phyloP scores from a whole-genome alignment of 1,140 invertebrate species.

The Drosophila gunungcola region DNA sequence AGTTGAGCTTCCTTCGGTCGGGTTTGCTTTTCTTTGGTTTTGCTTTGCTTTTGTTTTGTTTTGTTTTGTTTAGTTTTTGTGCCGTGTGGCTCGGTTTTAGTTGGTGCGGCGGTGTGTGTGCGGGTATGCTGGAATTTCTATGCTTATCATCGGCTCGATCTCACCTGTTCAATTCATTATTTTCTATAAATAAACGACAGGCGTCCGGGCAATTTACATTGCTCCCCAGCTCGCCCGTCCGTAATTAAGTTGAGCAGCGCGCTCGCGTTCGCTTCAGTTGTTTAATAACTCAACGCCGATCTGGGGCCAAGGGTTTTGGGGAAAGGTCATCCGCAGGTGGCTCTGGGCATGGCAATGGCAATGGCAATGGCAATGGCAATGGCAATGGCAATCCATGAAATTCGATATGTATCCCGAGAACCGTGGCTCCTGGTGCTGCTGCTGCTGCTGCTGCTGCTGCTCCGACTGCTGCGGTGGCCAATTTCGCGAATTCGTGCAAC shows the following conservation, averaged over 20 bases:
- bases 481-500: conserved; percentile 81
- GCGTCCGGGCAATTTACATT: conserved; percentile 69
- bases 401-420: conserved; percentile 74
- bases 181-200: conserved; percentile 83
- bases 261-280: conserved; percentile 29
- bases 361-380: conserved; percentile 23
- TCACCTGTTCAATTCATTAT: conserved; percentile 83
- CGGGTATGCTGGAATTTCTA: conserved; percentile 79
- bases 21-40: conserved; percentile 19
- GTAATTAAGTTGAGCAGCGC: conserved; percentile 75
- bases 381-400: conserved; percentile 55
- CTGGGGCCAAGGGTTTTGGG: conserved; percentile 20
- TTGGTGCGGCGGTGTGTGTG: conserved; percentile 18
- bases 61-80: neutral
- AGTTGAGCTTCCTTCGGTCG: conserved; percentile 43
- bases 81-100: neutral
- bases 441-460: conserved; percentile 1
- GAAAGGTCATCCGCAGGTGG: conserved; percentile 58
- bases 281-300: conserved; percentile 36
- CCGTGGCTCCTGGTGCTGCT: conserved; percentile 39
- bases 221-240: conserved; percentile 24
- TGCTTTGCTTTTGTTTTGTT: conserved; percentile 8
- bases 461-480: conserved; percentile 67
- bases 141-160: conserved; percentile 79
- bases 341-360: conserved; percentile 2